A percentile compares a stretch with the other conserved stretches of the same genome.
Evolutionary conservation across 2,113 vertebrate genomes (phyloP).

Genomic region (Thinocorus orbignyianus): DNA sequence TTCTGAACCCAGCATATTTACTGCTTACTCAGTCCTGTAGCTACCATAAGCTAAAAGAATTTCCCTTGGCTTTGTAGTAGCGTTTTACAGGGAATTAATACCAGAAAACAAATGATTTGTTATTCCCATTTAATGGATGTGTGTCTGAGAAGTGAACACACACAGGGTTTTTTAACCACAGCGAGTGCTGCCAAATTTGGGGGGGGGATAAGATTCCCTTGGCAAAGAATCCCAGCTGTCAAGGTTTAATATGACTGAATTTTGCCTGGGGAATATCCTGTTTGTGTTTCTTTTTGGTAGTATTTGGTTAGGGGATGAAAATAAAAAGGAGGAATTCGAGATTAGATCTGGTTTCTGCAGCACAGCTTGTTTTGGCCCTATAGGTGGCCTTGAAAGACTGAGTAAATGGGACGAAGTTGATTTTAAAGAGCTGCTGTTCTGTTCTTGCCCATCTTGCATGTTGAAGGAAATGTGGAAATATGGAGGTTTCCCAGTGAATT

Average conservation of each 20-base stretch:
- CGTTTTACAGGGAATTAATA: neutral
- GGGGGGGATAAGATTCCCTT: neutral
- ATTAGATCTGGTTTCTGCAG: neutral
- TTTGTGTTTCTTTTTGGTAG: neutral
- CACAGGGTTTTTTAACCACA: neutral
- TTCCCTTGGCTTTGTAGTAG: neutral
- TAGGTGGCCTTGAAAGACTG: neutral
- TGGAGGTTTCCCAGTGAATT: neutral
- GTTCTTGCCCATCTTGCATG: neutral
- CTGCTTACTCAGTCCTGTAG: neutral
- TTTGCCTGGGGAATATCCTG: conserved; percentile 1
- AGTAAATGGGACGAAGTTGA: neutral
- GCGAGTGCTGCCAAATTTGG: accelerated
- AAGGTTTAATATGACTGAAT: neutral
- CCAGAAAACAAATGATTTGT: neutral
- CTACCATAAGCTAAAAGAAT: neutral
- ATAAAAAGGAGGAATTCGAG: neutral
- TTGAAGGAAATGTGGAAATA: neutral
- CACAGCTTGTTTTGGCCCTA: neutral
- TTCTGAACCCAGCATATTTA: neutral
- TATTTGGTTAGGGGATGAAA: neutral
- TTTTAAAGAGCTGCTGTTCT: neutral
- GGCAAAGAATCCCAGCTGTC: neutral
- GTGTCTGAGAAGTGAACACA: neutral
- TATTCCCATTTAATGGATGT: neutral